A percentile compares a stretch with the other conserved stretches of the same genome.
phyloP scores from a whole-genome alignment of 2,888 invertebrate genomes.

The Harpalus rubripes region DNA sequence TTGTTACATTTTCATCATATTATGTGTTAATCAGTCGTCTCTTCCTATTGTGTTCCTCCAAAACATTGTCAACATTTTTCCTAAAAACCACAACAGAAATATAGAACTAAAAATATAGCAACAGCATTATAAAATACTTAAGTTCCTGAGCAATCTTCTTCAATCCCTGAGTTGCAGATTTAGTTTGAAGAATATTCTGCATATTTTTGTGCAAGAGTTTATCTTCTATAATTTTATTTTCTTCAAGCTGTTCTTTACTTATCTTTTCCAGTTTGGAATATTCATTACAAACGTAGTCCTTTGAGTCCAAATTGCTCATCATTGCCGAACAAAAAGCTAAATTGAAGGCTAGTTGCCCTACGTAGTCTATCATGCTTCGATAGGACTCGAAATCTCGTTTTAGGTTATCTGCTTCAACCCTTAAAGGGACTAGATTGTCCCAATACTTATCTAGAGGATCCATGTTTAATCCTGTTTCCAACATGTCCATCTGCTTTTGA shows the following conservation, averaged over 20 bases:
- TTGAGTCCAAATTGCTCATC: conserved; percentile 52
- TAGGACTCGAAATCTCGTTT: conserved; percentile 55
- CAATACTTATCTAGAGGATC: conserved; percentile 52
- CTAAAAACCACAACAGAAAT: not conserved
- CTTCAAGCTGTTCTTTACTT: conserved; percentile 28
- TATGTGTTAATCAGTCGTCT: not conserved
- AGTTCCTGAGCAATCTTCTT: conserved; percentile 1
- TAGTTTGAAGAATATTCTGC: conserved; percentile 19
- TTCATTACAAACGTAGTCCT: conserved; percentile 56
- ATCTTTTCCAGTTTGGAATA: conserved; percentile 54
- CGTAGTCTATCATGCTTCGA: conserved; percentile 51
- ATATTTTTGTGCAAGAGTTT: conserved; percentile 8
- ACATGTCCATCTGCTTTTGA: conserved; percentile 42
- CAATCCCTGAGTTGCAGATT: not conserved
- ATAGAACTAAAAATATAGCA: not conserved
- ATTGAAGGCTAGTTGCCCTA: conserved; percentile 60
- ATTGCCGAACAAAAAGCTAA: conserved; percentile 60
- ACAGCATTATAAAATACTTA: not conserved
- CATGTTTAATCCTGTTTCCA: conserved; percentile 22
- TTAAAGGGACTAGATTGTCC: conserved; percentile 42
- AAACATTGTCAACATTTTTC: conserved; percentile 23
- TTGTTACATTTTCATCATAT: not conserved
- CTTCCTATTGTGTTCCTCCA: not conserved
- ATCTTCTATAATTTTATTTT: conserved; percentile 48
- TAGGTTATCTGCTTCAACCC: conserved; percentile 48